Percentiles rank a stretch among this genome's conserved stretches.
These are phyloP conservation scores for Carabus problematicus DNA, from an alignment of 2,888 invertebrate genomes.

Conservation along the genomic window DNA sequence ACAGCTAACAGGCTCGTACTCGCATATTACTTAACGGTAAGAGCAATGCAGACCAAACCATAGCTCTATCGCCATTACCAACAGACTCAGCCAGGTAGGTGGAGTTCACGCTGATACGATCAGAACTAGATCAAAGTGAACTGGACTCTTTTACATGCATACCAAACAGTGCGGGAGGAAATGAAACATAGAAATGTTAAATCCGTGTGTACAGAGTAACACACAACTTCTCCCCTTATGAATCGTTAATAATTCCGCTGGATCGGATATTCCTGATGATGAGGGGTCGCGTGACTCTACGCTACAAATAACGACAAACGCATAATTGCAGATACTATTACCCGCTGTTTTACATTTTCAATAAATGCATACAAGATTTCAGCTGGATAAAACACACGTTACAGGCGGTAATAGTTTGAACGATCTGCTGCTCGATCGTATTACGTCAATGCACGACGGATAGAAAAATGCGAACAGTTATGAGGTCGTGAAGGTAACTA, in stretches of 20 bases:
- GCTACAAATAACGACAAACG: too few species aligned
- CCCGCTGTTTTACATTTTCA: too few species aligned
- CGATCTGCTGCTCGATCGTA: background rate
- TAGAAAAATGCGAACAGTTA: constrained; percentile 4
- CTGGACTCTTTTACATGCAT: constrained; percentile 41
- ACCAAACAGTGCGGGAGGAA: constrained; percentile 26
- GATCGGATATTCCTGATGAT: too few species aligned
- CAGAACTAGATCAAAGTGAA: constrained; percentile 43
- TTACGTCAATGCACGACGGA: background rate
- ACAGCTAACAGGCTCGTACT: constrained; percentile 10
- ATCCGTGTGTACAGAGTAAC: background rate
- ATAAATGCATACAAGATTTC: background rate
- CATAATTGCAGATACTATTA: too few species aligned
- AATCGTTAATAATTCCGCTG: too few species aligned
- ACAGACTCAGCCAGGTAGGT: constrained; percentile 23
- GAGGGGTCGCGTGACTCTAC: too few species aligned
- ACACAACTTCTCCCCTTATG: too few species aligned
- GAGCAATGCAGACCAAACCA: constrained; percentile 7
- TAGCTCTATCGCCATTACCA: background rate
- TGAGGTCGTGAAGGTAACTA: constrained; percentile 19
- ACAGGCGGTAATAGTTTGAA: too few species aligned
- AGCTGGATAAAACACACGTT: constrained; percentile 14
- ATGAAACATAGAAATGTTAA: constrained; percentile 13
- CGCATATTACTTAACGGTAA: constrained; percentile 37
- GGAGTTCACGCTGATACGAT: constrained; percentile 36